These are phyloP conservation scores for Uloborus diversus DNA, from an alignment of 1,140 invertebrate genomes.

Conservation along the genomic window DNA sequence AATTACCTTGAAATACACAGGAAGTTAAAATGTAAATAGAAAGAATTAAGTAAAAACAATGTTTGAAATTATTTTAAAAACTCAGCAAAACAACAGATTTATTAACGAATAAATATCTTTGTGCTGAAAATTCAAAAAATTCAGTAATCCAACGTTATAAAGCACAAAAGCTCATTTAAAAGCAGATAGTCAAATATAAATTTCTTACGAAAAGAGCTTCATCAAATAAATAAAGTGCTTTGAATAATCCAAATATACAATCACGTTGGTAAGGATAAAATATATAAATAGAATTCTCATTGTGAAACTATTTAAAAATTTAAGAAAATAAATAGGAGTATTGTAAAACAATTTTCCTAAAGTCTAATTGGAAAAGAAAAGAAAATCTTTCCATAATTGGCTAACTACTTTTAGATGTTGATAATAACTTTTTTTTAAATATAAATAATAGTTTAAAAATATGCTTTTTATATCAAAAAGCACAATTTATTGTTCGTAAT, in stretches of 20 bases:
- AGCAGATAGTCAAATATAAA: neutral
- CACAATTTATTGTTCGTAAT: neutral
- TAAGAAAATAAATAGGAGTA: neutral
- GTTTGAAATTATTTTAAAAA: too few relatives aligned
- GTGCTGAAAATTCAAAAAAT: too few relatives aligned
- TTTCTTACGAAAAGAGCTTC: neutral
- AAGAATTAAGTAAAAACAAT: too few relatives aligned
- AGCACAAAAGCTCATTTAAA: too few relatives aligned
- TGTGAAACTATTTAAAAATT: neutral
- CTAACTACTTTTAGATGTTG: neutral
- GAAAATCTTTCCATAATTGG: neutral
- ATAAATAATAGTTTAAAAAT: neutral
- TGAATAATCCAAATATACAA: neutral
- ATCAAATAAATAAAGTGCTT: neutral
- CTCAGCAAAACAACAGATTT: too few relatives aligned
- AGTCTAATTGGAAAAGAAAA: neutral
- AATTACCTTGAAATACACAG: too few relatives aligned
- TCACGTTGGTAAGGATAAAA: neutral
- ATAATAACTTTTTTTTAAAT: neutral
- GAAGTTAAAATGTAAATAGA: too few relatives aligned
- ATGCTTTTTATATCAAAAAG: neutral
- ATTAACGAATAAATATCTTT: too few relatives aligned
- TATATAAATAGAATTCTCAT: too few relatives aligned
- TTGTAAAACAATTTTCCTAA: neutral
- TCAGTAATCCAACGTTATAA: too few relatives aligned